Base-by-base conservation (phyloP, 2,113 vertebrate species). In the Cynoglossus semilaevis region DNA sequence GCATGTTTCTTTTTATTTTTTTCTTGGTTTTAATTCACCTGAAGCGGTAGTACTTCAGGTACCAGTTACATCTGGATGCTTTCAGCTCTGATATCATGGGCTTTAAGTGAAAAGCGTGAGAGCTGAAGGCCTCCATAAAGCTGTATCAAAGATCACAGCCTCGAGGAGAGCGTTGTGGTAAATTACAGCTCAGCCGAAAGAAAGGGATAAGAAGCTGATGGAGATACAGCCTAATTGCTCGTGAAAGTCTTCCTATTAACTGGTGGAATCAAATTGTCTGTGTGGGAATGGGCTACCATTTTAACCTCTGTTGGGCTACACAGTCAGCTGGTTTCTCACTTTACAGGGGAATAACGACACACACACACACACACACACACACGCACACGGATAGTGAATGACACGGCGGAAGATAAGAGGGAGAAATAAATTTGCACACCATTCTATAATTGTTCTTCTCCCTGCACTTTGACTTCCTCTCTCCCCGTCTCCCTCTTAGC, bases 191-290 rank as follows among this genome's bases (percentile, higher is more conserved):
- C 58, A 61, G 7, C 63, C 63, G 58, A 52, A 58, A 67, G 60
- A 45, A 63, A 37, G 42, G 48, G 62, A 53, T 34, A 74, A 59
- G 49, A 37, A 18, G 53, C 71, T 67, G 53, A 60, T 64, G 68
- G 53, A 74, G 71, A 72, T 60, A 43, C 38, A 29, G 37, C 37
- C 35, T 79, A 83, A 80, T 81, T 85, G 73, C 83, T 78, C 56
- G 74, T 72, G 66, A 74, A 77, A 69, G 66, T 57, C 56, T 55
- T 50, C 51, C 63, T 54, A 52, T 75, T 82, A 74, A 58, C 53
- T 55, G 19, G 44, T 34, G 47, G 67, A 75, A 81, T 80, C 67
- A 72, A 72, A 81, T 85, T 42, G 44, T 63, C 67, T 63, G 68
- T 72, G 67, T 67, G 67, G 76, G 76, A 77, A 65, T 50, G 41